Conservation (phyloP, 2,888 invertebrate species). For the Timandra comae region DNA sequence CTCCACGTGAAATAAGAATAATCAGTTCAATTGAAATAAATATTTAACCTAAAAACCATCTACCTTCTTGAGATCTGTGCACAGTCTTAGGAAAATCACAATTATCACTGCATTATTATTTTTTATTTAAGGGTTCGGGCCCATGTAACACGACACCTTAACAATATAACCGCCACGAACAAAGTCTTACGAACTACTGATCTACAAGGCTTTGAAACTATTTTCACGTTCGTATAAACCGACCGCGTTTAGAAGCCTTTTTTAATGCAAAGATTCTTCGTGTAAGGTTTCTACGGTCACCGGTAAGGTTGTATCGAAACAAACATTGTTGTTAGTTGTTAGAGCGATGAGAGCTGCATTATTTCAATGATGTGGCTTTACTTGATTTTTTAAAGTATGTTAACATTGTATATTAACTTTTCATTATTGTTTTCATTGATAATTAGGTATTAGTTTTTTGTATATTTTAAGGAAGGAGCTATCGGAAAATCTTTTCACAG, state of each 20-base stretch:
- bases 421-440: no score
- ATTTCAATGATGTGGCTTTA: no score
- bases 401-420: no score
- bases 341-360: no score
- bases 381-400: no score
- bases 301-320: constrained; percentile 2
- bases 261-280: constrained; percentile 12
- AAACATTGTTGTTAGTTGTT: constrained; percentile 4
- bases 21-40: background rate
- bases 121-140: constrained; percentile 20
- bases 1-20: background rate
- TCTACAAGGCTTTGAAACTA: constrained; percentile 43
- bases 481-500: no score
- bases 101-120: constrained; percentile 50
- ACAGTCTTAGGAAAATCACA: constrained; percentile 44
- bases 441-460: no score
- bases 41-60: constrained; percentile 19
- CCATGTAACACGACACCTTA: constrained; percentile 20
- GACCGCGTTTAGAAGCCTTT: constrained; percentile 29
- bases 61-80: constrained; percentile 48
- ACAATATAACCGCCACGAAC: constrained; percentile 27
- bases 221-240: constrained; percentile 55
- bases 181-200: constrained; percentile 55
- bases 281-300: constrained; percentile 9
- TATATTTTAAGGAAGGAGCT: no score